These are phyloP conservation scores for Podocnemis expansa DNA, from an alignment of 2,113 vertebrate genomes.

Conservation along the genomic window DNA sequence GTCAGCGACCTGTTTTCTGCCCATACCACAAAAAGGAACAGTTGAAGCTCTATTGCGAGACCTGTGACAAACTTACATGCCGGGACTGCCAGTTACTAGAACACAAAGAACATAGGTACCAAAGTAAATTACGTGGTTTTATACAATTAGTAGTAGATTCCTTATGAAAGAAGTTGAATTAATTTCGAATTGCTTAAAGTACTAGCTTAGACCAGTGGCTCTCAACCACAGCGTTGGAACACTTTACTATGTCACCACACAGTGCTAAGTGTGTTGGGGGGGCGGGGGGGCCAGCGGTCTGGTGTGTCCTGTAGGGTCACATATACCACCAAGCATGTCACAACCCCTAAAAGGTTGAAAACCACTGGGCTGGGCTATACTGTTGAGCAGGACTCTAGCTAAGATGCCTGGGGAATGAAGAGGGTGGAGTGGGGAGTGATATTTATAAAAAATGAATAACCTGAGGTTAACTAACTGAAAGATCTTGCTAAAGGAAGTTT, in stretches of 20 bases:
- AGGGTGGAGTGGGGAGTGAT: no score
- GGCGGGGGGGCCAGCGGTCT: no score
- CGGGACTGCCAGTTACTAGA: constrained; percentile 95
- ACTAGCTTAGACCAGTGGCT: not conserved
- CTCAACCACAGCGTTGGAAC: no score
- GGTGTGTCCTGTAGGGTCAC: no score
- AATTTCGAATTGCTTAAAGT: not conserved
- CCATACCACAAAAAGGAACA: constrained; percentile 97
- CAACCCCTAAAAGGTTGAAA: no score
- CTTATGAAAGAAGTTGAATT: not conserved
- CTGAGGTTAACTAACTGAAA: not conserved
- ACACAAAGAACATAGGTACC: constrained; percentile 98
- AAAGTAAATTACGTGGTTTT: not conserved
- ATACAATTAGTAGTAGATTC: not conserved
- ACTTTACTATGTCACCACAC: no score
- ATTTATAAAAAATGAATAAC: no score
- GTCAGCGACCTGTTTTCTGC: constrained; percentile 94
- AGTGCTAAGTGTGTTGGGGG: no score
- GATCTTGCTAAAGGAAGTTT: not conserved
- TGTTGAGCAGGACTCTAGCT: not conserved
- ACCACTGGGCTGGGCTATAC: not conserved
- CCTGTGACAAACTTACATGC: constrained; percentile 96
- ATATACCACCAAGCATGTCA: no score
- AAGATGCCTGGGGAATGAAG: not conserved
- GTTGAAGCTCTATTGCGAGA: constrained; percentile 97